Percentiles rank a stretch among this genome's conserved stretches.
These are phyloP conservation scores for Trachops cirrhosus DNA, from an alignment of 2,797 vertebrate genomes.

Conservation along the genomic window DNA sequence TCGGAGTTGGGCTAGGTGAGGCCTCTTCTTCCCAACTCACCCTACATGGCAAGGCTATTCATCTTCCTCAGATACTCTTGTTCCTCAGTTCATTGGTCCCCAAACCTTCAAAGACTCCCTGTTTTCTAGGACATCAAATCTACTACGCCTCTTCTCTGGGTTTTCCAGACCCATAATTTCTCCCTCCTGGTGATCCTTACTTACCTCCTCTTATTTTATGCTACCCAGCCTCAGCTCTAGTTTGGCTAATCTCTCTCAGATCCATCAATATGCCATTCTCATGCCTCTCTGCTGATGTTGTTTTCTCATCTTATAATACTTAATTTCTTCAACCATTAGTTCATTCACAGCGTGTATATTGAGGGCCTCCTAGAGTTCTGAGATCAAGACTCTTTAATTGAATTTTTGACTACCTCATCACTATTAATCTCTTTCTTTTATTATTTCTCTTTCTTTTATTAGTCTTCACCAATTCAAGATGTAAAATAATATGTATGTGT, in stretches of 20 bases:
- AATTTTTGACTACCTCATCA: neutral
- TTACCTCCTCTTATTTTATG: neutral
- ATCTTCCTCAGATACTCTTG: slow-evolving; percentile 2
- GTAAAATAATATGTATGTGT: neutral
- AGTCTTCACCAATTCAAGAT: neutral
- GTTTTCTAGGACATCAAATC: slow-evolving; percentile 23
- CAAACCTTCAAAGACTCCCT: neutral
- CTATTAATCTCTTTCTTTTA: neutral
- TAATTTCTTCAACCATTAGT: neutral
- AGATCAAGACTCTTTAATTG: neutral
- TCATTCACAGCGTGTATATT: neutral
- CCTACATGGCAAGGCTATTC: neutral
- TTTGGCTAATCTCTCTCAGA: neutral
- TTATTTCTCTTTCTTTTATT: neutral
- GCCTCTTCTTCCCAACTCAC: neutral
- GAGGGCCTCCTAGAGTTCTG: neutral
- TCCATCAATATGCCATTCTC: neutral
- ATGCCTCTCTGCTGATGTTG: neutral
- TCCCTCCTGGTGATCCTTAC: neutral
- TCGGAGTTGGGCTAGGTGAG: neutral
- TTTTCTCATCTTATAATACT: neutral
- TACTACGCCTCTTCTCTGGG: neutral
- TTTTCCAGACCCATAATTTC: neutral
- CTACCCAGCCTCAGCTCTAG: neutral
- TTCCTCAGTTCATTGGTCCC: neutral